Base-by-base conservation (phyloP, 1,140 invertebrate species). In the Drosophila ercepeae region DNA sequence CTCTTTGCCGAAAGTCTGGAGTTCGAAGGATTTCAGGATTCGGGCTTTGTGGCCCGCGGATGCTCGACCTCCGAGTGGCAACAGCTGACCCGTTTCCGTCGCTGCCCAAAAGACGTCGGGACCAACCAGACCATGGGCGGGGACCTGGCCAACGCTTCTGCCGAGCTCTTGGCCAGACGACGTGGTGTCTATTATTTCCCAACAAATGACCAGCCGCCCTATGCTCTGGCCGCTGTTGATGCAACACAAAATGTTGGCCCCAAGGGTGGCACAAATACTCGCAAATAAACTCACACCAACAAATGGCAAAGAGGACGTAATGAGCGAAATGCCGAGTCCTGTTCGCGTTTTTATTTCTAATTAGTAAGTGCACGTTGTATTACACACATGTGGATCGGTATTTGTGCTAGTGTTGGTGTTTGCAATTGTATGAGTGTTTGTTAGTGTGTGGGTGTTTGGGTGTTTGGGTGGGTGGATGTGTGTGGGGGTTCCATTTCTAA, bases 1-100 rank as follows among this genome's bases (percentile, higher is more conserved):
- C 94, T 93, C 58, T 95, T 93, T 75, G 90, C 93, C 18, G 94
- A 94, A 86, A 94, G 94, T 45, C 58, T 91, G 7, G 0, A 9
- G 9, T 25, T 36, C 8, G 8, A 16, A 5, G 39, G 39, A 39
- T 4, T 39, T 21, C 16, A n/a, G 41, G 9, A 52, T 1, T 32
- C 11, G 14, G 58, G 45, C 2, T 76, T 90, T 19, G 16, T 65
- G 25, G 41, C 82, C 8, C 51, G 29, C 3, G 77, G 77, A 36
- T 91, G 90, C 49, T 32, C 32, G 19, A 32, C 36, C 9, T 23
- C 34, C 11, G 54, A 89, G 13, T 90, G 89, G 86, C 74, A 72
- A 58, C 74, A 82, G 54, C 57, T 90, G 69, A 82, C 74, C 23
- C 75, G 71, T 41, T 50, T 63, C 45, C 71, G 65, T 36, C 63